These are phyloP conservation scores for Salarias fasciatus DNA, from an alignment of 2,797 vertebrate genomes.

Conservation along the genomic window DNA sequence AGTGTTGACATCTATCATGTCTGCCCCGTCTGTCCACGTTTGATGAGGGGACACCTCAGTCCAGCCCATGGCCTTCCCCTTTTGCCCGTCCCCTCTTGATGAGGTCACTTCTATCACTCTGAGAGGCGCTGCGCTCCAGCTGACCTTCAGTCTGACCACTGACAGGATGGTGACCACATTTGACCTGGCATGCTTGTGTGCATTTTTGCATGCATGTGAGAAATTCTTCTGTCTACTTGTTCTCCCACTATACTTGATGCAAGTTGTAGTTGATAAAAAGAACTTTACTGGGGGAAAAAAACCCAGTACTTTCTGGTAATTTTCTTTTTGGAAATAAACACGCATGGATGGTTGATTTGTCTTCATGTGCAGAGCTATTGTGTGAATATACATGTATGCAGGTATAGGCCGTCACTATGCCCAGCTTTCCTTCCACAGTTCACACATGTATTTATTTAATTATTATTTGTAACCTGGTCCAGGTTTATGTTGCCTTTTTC, in stretches of 20 bases:
- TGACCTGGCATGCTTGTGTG: slow-evolving; percentile 33
- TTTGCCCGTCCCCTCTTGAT: slow-evolving; percentile 49
- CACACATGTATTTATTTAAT: no score
- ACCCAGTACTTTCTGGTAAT: background rate
- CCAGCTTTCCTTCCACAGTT: no score
- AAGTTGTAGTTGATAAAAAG: background rate
- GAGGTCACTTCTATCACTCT: slow-evolving; percentile 66
- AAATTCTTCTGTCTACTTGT: background rate
- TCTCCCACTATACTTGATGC: background rate
- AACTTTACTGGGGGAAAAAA: background rate
- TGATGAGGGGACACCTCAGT: slow-evolving; percentile 64
- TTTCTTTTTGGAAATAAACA: background rate
- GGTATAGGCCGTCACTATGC: no score
- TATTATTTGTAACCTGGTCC: no score
- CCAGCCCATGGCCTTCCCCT: slow-evolving; percentile 52
- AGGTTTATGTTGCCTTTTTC: no score
- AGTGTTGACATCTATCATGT: slow-evolving; percentile 56
- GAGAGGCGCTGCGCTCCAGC: slow-evolving; percentile 43
- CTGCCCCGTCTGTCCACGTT: slow-evolving; percentile 53
- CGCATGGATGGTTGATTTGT: no score
- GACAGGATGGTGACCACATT: slow-evolving; percentile 46
- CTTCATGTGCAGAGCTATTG: no score
- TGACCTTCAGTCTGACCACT: slow-evolving; percentile 62
- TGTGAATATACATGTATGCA: no score
- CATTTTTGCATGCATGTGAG: slow-evolving; percentile 1